phyloP scores from a whole-genome alignment of 2,113 vertebrate species.

The Lontra canadensis region DNA sequence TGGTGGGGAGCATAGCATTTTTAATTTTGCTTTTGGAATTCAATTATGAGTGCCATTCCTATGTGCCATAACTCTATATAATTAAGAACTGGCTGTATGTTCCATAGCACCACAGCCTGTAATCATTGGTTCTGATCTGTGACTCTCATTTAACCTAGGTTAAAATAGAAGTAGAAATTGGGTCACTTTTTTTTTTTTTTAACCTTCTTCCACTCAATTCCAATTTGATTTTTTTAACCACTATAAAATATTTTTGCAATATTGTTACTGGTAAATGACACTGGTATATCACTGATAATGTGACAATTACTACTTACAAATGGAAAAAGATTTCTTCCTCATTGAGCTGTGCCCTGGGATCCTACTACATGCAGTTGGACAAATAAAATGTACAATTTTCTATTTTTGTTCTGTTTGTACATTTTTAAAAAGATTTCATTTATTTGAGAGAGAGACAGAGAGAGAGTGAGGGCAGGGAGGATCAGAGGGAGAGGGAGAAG shows the following conservation, averaged over 20 bases:
- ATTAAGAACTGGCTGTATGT: neutral
- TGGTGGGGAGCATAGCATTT: neutral
- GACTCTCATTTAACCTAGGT: neutral
- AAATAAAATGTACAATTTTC: neutral
- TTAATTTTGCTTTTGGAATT: conserved; percentile 17
- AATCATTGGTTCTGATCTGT: neutral
- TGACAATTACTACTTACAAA: neutral
- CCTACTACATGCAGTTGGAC: neutral
- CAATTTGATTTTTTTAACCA: neutral
- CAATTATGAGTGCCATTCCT: neutral
- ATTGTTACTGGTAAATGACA: neutral
- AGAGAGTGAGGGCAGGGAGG: neutral
- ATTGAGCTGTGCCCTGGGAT: neutral
- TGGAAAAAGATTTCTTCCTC: neutral
- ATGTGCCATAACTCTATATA: neutral
- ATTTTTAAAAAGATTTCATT: neutral
- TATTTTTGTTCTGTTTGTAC: neutral
- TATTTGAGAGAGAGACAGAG: neutral
- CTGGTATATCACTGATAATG: neutral
- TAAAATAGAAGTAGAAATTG: neutral
- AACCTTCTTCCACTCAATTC: neutral
- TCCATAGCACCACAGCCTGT: neutral
- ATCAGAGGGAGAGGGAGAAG: neutral
- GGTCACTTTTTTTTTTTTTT: neutral
- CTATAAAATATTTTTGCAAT: conserved; percentile 1